Evolutionary conservation across 2,888 invertebrate genomes (phyloP).

Genomic region (Pimpla rufipes): DNA sequence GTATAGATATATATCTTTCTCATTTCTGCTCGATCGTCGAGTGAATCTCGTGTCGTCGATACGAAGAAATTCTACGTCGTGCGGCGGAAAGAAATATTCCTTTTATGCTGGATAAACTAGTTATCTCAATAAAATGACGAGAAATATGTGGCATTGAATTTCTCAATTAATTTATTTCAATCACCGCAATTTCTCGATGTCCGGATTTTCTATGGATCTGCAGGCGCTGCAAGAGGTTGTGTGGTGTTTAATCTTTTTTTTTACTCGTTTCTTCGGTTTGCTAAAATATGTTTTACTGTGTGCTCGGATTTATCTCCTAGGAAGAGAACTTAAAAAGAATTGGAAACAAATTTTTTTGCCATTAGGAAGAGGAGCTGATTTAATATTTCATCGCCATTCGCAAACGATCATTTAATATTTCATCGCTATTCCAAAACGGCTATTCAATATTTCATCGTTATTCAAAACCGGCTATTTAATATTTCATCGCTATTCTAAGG

Average conservation of each 20-base stretch:
- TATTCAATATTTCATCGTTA: background rate
- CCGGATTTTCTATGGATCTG: background rate
- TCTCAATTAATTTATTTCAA: background rate
- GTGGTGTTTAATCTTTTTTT: background rate
- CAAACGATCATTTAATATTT: too few species aligned
- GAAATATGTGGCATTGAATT: background rate
- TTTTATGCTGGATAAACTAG: background rate
- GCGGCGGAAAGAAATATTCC: background rate
- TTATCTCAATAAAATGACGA: background rate
- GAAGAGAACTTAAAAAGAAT: background rate
- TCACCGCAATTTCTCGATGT: background rate
- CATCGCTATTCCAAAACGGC: too few species aligned
- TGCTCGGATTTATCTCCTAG: background rate
- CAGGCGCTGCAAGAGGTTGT: background rate
- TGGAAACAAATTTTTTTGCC: background rate
- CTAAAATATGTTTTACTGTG: background rate
- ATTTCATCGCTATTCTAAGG: background rate
- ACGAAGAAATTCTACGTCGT: constrained; percentile 17
- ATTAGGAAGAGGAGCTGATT: background rate
- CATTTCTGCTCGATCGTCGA: background rate
- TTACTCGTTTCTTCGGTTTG: background rate
- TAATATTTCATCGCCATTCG: background rate
- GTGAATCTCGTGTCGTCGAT: constrained; percentile 13
- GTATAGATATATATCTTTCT: constrained; percentile 1
- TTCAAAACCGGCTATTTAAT: background rate